Base-by-base conservation (phyloP, 1,140 invertebrate species). In the Leguminivora glycinivorella region DNA sequence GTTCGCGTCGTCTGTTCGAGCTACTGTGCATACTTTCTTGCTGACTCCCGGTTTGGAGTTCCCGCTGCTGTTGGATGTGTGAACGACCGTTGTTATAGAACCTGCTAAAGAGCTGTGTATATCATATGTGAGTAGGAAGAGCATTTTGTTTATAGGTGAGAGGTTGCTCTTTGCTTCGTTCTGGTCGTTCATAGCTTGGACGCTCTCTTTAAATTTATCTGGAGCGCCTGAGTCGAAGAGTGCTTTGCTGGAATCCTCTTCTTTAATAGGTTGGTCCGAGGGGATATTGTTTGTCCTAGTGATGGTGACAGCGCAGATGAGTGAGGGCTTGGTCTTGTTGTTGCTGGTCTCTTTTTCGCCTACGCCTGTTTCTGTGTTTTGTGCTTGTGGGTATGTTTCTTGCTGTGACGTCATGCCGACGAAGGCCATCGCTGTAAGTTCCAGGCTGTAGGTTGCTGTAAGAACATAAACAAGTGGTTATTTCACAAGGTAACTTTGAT, bases 181-280 rank as follows among this genome's bases (percentile, higher is more conserved):
- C 66, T 92, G 86, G 70, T 92, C 89, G 75, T 92, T 92, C 92
- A 92, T 92, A 4, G 89, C 90, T 73, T 92, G 82, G 19, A 92
- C 81, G 68, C 75, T 88, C 74, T 91, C 88, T 78, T 86, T 85
- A 12, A 87, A 79, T 47, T 83, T 81, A 40, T 88, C 82, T 2
- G 58, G 58, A 0, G 71, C 82, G 12, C 85, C 81, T 2, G 82
- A 83, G 70, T 92, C 86, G 71, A 92, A 90, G 6, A 91, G 76
- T 2, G 83, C 84, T 80, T 92, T 91, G 69, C 85, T 89, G 2
- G 82, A 84, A 68, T 88, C 84, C 22, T 67, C 69, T 24, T 89
- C 87, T 40, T 85, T 80, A 70, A 86, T 85, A 2, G 88, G 86
- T 72, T 82, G 81, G 71, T 89, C 80, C 10, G 83, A 77, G 2